Conservation (phyloP, 2,113 vertebrate species). For the Gobiocypris rarus region DNA sequence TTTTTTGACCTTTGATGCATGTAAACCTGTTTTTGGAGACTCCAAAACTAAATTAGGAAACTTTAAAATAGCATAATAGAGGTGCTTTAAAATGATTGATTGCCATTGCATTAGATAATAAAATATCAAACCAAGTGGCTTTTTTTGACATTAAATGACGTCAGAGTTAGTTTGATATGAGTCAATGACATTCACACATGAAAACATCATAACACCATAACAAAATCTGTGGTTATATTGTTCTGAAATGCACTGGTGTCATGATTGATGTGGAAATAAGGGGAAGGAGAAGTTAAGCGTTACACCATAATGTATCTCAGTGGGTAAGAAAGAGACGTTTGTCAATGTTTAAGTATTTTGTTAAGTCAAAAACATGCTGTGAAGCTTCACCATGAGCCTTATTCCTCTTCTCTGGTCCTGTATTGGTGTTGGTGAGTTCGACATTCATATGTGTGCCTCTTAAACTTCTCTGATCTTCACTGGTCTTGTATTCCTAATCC, state of each 20-base stretch:
- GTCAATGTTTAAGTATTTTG: neutral
- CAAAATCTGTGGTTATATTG: neutral
- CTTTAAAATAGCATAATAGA: too few relatives aligned
- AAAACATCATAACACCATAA: neutral
- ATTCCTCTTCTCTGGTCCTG: neutral
- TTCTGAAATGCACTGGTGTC: neutral
- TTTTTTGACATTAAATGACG: neutral
- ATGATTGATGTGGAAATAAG: neutral
- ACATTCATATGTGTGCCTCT: neutral
- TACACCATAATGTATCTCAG: neutral
- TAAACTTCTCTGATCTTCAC: neutral
- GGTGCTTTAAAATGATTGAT: neutral
- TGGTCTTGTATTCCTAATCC: neutral
- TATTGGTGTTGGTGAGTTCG: neutral
- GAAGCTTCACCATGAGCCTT: neutral
- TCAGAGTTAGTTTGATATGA: too few relatives aligned
- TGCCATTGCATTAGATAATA: neutral
- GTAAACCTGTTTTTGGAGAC: too few relatives aligned
- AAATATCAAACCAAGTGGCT: neutral
- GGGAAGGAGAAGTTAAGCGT: constrained; percentile 1
- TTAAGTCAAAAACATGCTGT: neutral
- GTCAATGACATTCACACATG: neutral
- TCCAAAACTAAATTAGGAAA: too few relatives aligned
- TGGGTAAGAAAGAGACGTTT: neutral
- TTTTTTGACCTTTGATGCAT: too few relatives aligned